Base-by-base conservation (phyloP, 2,797 vertebrate species). In the Darevskia nairensis region DNA sequence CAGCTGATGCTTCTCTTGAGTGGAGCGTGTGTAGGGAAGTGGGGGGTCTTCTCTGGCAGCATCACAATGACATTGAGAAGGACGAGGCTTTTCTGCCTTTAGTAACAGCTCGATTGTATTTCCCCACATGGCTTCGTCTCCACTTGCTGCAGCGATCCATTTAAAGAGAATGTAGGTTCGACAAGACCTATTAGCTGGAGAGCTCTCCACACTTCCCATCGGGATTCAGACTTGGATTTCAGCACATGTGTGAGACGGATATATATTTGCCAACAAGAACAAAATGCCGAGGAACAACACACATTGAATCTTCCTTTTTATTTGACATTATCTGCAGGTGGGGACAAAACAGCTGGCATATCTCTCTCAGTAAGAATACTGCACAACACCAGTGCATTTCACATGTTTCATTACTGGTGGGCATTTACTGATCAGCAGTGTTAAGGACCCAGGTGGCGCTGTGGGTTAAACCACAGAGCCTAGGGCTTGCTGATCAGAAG, bases 141-240 rank as follows among this genome's bases (percentile, higher is more conserved):
- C 64, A 61, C 41, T 27, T 64, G 55, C 25, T 29, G 11, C 72
- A 6, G 76, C 59, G 41, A 59, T 74, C 15, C 0, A 32, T 81
- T 79, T n/a, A n/a, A 74, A 80, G 85, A 50, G 35, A n/a, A 68
- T 75, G 19, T 71, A 68, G 85, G 64, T 17, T 85, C 27, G 35
- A 13, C 83, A 85, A 84, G 89, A 68, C 41, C 85, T 79, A 27
- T 90, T 88, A 83, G 88, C 66, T 80, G 82, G 39, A 84, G 55
- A 75, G 41, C 35, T 3, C 84, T 61, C 90, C 79, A 81, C 80
- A 79, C 69, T 76, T 80, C 82, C 80, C 85, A 61, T 66, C 3
- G 64, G 32, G 74, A 66, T 35, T 46, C 61, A 25, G 68, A 46
- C 0, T 0, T 82, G 68, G 61, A 44, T 3, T 1, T 39, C 64